Base-by-base conservation (phyloP, 37 sponge, comb jelly and placozoan species). In the Diacarnus erythraeanus region DNA sequence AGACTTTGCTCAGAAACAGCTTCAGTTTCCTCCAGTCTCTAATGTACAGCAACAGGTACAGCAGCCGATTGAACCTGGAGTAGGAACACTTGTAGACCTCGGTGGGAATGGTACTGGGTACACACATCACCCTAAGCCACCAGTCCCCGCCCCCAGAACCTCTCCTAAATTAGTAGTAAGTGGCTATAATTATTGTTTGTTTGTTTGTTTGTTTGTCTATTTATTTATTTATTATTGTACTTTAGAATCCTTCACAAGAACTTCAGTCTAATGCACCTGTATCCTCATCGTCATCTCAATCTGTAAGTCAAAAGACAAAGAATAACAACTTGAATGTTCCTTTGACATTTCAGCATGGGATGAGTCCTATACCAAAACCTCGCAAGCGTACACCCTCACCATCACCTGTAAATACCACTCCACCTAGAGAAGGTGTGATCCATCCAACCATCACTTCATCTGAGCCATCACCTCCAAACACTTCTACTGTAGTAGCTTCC, bases 51-150 rank as follows among this genome's bases (percentile, higher is more conserved):
- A 17, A 10, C 60, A 59, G 60, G n/a, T n/a, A n/a, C 60, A 10
- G 60, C 60, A 10, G 60, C 60, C 23, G 60, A 59, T n/a, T 59
- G 60, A 59, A 3, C 60, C 18, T 4, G 60, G 18, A 27, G 60
- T 59, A 27, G 60, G 17, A 4, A 59, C 60, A 4, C 60, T 59
- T 3, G 18, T 59, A 27, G 60, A 59, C 18, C 60, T 59, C 34
- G 38, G 38, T 36, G 35, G 69, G 69, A 67, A 2, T 33, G 37
- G 35, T 38, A 67, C 37, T 2, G 6, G 35, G 25, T 3, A 2
- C 47, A 23, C 71, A 5, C 41, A 67, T 44, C 73, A 36, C 3
- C 57, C 80, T 23, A 41, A 68, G 44, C 69, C 69, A 31, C 33
- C 42, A 22, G 23, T 34, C 57, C 76, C 70, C 22, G 27, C 42